A percentile compares a stretch with the other conserved stretches of the same genome.
These are phyloP conservation scores for Peribatodes rhomboidaria DNA, from an alignment of 2,888 invertebrate species.

Conservation along the genomic window DNA sequence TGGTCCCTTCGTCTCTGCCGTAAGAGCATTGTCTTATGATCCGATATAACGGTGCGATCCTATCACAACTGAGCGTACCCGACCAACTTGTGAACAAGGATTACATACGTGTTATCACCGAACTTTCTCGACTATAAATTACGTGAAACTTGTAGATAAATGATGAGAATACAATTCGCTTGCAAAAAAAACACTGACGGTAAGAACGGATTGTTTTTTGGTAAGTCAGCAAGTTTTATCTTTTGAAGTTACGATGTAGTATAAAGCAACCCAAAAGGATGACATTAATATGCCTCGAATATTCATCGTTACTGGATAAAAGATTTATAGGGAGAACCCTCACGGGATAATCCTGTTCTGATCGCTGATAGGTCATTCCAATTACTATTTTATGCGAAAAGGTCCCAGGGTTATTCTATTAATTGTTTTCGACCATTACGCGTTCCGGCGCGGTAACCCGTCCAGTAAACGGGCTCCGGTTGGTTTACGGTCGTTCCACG, in stretches of 20 bases:
- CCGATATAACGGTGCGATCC: constrained; percentile 61
- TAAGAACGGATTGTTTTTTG: not conserved
- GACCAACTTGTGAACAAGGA: constrained; percentile 45
- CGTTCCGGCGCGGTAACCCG: constrained; percentile 56
- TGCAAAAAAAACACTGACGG: constrained; percentile 6
- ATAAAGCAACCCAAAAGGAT: not conserved
- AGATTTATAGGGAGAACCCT: constrained; percentile 19
- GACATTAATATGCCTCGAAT: not conserved
- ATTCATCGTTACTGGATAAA: constrained; percentile 10
- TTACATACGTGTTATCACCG: constrained; percentile 40
- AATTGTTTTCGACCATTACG: constrained; percentile 66
- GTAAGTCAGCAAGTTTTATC: not conserved
- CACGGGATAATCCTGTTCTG: constrained; percentile 37
- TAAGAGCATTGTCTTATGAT: constrained; percentile 72
- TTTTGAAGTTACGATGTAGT: not conserved
- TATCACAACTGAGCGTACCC: constrained; percentile 47
- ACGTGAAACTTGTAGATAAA: constrained; percentile 12
- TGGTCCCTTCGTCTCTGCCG: constrained; percentile 66
- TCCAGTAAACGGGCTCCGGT: constrained; percentile 46
- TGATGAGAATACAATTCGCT: constrained; percentile 4
- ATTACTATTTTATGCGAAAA: constrained; percentile 59
- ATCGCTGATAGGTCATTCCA: constrained; percentile 60
- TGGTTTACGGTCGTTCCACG: constrained; percentile 60
- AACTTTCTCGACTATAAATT: constrained; percentile 30
- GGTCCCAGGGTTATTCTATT: constrained; percentile 62